Evolutionary conservation across 2,113 vertebrate species (phyloP), one percentile per base, ranked within the genome.

Genomic region (Cervus canadensis): DNA sequence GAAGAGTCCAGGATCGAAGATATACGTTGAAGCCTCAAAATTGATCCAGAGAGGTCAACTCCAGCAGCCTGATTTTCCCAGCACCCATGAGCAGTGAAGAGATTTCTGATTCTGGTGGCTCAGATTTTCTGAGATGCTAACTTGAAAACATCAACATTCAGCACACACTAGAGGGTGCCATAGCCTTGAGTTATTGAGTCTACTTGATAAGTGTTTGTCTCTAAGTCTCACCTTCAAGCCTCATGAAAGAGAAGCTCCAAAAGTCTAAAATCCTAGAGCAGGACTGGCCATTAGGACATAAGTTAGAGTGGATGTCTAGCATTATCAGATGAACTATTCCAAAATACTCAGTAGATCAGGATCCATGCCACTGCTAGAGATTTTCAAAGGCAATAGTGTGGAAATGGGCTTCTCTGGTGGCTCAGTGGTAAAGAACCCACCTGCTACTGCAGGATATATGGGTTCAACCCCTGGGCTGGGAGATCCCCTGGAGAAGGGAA

Each of bases 141-240:
- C 15, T 23, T 25, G 57, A 33, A 60, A 81, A 50, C 60, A 30
- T 48, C 40, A 52, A 2, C 52, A 28, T 4, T 30, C 36, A 87
- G 74, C 71, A 23, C 16, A 36, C 98, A 96, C 97, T 97, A 98
- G 98, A 97, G 97, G 97, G 98, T 45, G 92, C 96, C 93, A 89
- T 60, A 76, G 92, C 7, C 74, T 48, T 13, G 40, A 89, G 48
- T 40, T 87, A 89, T 8, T 5, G 28, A 85, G 60, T 33, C 40
- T 36, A 21, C 23, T 19, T 43, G 2, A 50, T 85, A 43, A 67
- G 30, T 4, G 2, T 45, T 43, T 26, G 11, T 89, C 57, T 60
- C 23, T 40, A 25, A 54, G 57, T 36, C 36, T 95, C 50, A 21
- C 25, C 50, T 26, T 59, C 60, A 84, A 57, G 57, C 40, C 36